Base-by-base conservation (phyloP, 2,113 vertebrate species). In the Ursus arctos region DNA sequence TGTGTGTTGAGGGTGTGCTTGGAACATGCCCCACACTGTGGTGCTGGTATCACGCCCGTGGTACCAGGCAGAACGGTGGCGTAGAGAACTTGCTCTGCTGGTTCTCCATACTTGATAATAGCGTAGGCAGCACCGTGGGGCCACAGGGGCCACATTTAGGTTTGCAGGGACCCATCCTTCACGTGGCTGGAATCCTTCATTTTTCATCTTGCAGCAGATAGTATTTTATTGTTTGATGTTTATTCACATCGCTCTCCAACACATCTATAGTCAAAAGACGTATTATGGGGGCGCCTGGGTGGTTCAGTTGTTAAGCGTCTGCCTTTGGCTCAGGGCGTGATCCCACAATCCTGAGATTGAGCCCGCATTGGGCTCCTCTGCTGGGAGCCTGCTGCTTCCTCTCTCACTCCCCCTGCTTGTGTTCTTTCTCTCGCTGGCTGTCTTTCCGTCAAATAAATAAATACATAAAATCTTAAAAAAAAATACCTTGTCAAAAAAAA, bases 171-270 rank as follows among this genome's bases (percentile, higher is more conserved):
- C 49, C 9, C 63, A 1, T 76, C 92, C 47, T 97, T 94, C n/a
- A 59, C 26, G 15, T 61, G 40, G 59, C 59, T 82, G 19, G 76
- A 80, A 69, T 83, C 24, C 24, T 95, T 93, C 55, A 43, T 33
- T 90, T 96, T 92, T 92, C 47, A 51, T 90, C 96, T 95, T 96
- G 40, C 61, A 69, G 18, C 65, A 47, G 80, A 7, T 87, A 36
- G n/a, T 71, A n/a, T 22, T 91, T 84, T 80, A 81, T 51, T 88
- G 57, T 82, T 77, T 72, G 63, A 43, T 85, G 53, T n/a, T 26
- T 92, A 94, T 80, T 57, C 13, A 24, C 28, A 72, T 82, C 1
- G 4, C 63, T 94, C 90, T 92, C 72, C 92, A 79, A 88, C n/a
- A 81, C 21, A 94, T 53, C 49, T 83, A 40, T 4, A 59, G 13